A percentile compares a stretch with the other conserved stretches of the same genome.
Conservation (phyloP, 2,797 vertebrate species). For the Pantherophis vulpinus region DNA sequence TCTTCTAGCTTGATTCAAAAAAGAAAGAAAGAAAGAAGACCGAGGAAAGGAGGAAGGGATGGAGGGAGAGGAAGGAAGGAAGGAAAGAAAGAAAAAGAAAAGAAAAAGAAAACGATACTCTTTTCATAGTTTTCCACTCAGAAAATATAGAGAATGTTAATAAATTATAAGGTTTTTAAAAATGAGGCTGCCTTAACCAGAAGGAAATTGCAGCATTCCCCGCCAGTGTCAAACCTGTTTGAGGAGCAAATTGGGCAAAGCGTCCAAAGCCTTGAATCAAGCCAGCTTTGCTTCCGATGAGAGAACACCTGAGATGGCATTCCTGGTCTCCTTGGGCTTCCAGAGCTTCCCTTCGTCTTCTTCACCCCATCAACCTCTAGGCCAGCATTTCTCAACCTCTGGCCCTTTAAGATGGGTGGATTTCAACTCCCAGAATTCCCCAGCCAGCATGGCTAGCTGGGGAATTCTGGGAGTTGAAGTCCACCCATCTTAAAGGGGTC, state of each 20-base stretch:
- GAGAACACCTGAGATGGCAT: too few species aligned
- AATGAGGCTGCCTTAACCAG: not conserved
- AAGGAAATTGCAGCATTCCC: not conserved
- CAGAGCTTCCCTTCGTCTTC: not conserved
- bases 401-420: not conserved
- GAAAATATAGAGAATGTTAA: not conserved
- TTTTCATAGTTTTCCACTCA: not conserved
- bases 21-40: too few species aligned
- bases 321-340: not conserved
- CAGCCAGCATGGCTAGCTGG: not conserved
- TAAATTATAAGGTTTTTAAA: not conserved
- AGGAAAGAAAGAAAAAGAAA: too few species aligned
- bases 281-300: not conserved
- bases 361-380: not conserved
- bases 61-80: too few species aligned
- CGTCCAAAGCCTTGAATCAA: not conserved
- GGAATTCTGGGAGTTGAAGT: not conserved
- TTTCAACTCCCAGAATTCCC: not conserved
- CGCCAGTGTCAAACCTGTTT: not conserved
- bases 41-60: too few species aligned
- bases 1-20: conserved; percentile 57
- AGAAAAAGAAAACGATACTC: not conserved
- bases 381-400: not conserved
- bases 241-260: not conserved
- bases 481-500: not conserved